Evolutionary conservation across 2,888 invertebrate genomes (phyloP).

Genomic region (Caenorhabditis angaria): DNA sequence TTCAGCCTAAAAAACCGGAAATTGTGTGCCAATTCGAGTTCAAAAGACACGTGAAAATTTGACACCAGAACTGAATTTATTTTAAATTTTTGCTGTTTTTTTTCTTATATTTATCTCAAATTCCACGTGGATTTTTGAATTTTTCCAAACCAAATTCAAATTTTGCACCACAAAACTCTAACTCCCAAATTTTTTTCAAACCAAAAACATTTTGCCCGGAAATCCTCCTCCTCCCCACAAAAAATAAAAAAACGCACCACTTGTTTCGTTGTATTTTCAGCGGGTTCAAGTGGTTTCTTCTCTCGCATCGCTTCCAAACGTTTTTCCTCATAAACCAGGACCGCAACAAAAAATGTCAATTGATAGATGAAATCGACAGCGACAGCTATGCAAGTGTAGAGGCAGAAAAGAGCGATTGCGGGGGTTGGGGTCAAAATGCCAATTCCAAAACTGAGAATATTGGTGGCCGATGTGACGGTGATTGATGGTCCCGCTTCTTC

Average conservation of each 20-base stretch:
- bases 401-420: constrained; percentile 61
- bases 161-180: no score
- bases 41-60: no score
- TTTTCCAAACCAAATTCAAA: no score
- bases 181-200: no score
- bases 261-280: constrained; percentile 1
- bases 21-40: no score
- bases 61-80: no score
- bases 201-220: no score
- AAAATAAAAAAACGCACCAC: neutral
- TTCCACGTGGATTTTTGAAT: no score
- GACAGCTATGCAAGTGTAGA: constrained; percentile 59
- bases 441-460: constrained; percentile 60
- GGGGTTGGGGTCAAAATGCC: constrained; percentile 60
- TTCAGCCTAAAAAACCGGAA: no score
- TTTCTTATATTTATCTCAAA: no score
- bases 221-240: no score
- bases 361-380: constrained; percentile 61
- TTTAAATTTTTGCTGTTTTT: no score
- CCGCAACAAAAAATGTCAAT: constrained; percentile 51
- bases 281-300: constrained; percentile 9
- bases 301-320: constrained; percentile 18
- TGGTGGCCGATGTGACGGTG: constrained; percentile 62
- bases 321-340: constrained; percentile 57
- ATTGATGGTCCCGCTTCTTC: constrained; percentile 42